phyloP scores from a whole-genome alignment of 1,140 invertebrate genomes.

The Bombus breviceps region DNA sequence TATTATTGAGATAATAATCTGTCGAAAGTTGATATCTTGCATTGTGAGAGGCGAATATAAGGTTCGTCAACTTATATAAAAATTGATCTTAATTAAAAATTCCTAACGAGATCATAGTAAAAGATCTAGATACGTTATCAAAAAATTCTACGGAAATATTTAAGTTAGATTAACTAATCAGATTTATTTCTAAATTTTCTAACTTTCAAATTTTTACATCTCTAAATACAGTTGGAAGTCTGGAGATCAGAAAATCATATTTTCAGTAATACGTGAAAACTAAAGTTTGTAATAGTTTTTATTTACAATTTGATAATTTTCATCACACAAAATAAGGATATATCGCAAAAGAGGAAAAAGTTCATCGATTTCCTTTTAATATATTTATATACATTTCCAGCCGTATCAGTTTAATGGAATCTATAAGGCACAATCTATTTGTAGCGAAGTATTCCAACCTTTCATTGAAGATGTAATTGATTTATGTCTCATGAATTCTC shows the following conservation, averaged over 20 bases:
- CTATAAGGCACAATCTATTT: not conserved
- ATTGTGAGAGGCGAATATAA: not conserved
- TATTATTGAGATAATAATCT: not conserved
- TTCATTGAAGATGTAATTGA: not conserved
- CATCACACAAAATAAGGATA: not conserved
- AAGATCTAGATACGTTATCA: not conserved
- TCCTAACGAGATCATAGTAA: not conserved
- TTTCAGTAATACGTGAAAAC: no score
- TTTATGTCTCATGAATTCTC: slow-evolving; percentile 8
- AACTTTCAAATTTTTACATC: not conserved
- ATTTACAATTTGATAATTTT: not conserved
- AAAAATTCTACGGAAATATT: not conserved
- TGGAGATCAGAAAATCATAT: not conserved
- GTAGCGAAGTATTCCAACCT: not conserved
- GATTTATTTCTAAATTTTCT: not conserved
- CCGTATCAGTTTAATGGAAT: not conserved
- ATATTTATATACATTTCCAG: not conserved
- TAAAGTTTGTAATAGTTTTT: no score
- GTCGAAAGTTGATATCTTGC: not conserved
- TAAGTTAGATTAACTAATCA: not conserved
- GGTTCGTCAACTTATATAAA: not conserved
- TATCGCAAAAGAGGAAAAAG: not conserved
- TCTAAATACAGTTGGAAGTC: not conserved
- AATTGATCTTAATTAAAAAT: not conserved
- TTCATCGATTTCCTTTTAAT: not conserved